A percentile compares a stretch with the other conserved stretches of the same genome.
Evolutionary conservation across 2,797 vertebrate species (phyloP).

Genomic region (Octomys mimax): DNA sequence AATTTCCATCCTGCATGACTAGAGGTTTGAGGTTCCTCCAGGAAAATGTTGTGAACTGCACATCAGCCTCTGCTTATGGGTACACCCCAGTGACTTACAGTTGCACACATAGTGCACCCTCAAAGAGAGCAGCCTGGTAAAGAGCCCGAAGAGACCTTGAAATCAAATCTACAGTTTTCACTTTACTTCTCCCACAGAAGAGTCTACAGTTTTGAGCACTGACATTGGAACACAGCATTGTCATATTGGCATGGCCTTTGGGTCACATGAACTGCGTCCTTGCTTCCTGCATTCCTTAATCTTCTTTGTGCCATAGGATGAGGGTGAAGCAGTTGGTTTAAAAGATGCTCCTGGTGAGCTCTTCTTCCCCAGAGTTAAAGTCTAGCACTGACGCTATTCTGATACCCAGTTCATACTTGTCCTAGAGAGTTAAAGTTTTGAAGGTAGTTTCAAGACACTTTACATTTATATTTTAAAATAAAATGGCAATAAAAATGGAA

Average conservation of each 20-base stretch:
- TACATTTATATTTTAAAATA: neutral
- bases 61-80: neutral
- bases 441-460: neutral
- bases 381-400: neutral
- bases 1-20: neutral
- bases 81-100: neutral
- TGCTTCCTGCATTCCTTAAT: neutral
- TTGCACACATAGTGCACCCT: neutral
- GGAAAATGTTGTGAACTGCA: neutral
- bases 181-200: neutral
- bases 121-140: neutral
- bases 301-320: rapidly evolving
- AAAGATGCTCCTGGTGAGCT: neutral
- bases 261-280: neutral
- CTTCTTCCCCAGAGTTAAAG: neutral
- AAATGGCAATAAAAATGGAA: neutral
- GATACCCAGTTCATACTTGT: neutral
- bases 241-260: neutral
- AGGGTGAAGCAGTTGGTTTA: neutral
- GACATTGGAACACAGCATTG: neutral
- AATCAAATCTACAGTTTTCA: neutral
- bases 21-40: neutral
- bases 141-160: neutral
- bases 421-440: neutral
- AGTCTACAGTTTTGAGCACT: neutral